Evolutionary conservation across 1,140 invertebrate genomes (phyloP), one percentile per base, ranked within the genome.

Genomic region (Bombus terrestris): DNA sequence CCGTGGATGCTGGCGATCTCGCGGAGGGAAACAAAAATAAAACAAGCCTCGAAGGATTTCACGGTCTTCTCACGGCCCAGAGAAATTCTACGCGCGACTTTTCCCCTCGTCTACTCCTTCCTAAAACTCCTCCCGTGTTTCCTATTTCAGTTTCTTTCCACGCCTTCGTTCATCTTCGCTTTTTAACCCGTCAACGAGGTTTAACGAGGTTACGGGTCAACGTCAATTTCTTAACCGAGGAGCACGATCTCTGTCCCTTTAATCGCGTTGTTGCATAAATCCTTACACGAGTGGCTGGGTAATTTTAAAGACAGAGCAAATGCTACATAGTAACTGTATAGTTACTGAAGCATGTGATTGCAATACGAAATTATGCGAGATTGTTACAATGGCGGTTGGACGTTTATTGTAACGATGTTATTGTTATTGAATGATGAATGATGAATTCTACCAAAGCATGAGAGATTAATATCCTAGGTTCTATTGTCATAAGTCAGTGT

Each of bases 151-250:
- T 74, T 37, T 22, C 37, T 3, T 3, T 13, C 41, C 18, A 57
- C 22, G 35, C 25, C 8, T n/a, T 57, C 47, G 9, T 47, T 22
- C 9, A 15, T n/a, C n/a, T 8, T 76, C 25, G 13, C 47, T 53
- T 66, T n/a, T 53, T 28, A 64, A 53, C n/a, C 53, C 39, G 76
- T 47, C 72, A 66, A 83, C 79, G 82, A 85, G 75, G 82, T 83
- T 87, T 90, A 89, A 90, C 82, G 75, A 90, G 82, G 79, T 90
- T 90, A 90, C 82, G 81, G 88, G 74, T 87, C 85, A 89, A 89
- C 89, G 88, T 83, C 81, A 78, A 90, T 90, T 89, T 83, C 78
- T 78, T 87, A 82, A 89, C 69, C 88, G 80, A 86, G 43, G 72
- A 69, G 39, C 37, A 47, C 87, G 69, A 76, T 75, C 75, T 78